phyloP scores from a whole-genome alignment of 2,797 vertebrate species.

The Dromococcyx pavoninus region DNA sequence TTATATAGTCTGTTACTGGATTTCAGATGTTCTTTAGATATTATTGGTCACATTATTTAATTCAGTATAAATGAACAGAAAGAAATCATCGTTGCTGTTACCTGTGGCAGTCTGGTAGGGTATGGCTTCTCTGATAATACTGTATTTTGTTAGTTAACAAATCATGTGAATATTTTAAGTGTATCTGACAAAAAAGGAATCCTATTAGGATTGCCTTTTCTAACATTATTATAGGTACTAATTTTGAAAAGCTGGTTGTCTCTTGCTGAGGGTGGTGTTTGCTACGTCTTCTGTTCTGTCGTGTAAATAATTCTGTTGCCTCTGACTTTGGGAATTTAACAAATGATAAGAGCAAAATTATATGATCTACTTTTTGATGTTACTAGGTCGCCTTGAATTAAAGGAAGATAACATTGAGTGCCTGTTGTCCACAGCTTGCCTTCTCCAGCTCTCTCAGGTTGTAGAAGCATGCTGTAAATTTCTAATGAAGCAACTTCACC shows the following conservation, averaged over 20 bases:
- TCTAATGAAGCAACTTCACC: constrained; percentile 97
- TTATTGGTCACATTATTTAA: not conserved
- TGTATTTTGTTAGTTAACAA: not conserved
- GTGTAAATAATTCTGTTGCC: not conserved
- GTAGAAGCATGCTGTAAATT: constrained; percentile 96
- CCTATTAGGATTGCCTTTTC: not conserved
- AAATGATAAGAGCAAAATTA: not conserved
- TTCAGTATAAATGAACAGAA: not conserved
- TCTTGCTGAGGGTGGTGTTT: not conserved
- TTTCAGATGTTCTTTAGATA: not conserved
- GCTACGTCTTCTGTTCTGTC: not conserved
- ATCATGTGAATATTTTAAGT: not conserved
- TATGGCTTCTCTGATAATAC: not conserved
- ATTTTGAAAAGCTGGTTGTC: not conserved
- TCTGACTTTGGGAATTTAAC: not conserved
- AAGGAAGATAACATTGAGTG: constrained; percentile 97
- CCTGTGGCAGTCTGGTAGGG: not conserved
- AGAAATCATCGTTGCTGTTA: not conserved
- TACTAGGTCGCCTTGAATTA: constrained; percentile 90
- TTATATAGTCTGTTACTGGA: not conserved
- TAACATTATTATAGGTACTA: not conserved
- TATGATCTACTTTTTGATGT: constrained; percentile 27
- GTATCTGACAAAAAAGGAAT: not conserved
- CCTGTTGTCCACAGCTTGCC: constrained; percentile 92
- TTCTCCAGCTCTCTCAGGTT: constrained; percentile 93